Base-by-base conservation (phyloP, 2,888 invertebrate genomes). In the Atrina japonica region DNA sequence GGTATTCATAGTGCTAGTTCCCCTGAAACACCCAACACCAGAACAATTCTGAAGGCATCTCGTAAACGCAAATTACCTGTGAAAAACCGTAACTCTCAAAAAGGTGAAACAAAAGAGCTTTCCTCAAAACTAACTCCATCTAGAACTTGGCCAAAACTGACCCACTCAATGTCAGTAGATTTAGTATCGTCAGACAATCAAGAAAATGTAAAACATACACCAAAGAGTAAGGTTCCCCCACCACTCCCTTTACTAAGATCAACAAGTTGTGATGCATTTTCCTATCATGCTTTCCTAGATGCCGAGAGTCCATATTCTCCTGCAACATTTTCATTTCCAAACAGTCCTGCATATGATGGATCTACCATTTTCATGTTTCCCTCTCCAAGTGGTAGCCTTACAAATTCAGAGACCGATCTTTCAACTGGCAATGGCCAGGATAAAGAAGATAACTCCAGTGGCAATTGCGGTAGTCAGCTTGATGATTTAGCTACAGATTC, bases 41-140 rank as follows among this genome's bases (percentile, higher is more conserved):
- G 61, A 35, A 40, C 30, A 9, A 29, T 58, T 49, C 58, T 58
- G 25, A 47, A 58, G 58, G 58, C 66, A n/a, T 25, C 58, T 45
- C 35, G 66, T 6, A 66, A 66, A 66, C 47, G 66, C 21, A 66
- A 66, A 30, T 21, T 66, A 40, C 66, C 58, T 18, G 41, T 27
- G 9, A 56, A 56, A 29, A 18, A 30, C 18, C 18, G 56, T 14
- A 56, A 56, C 16, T 1, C n/a, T 16, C 35, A 40, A 35, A 40
- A 35, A 56, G 30, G 23, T 14, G 41, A 18, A 27, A 52, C 41
- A 21, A 50, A 49, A 6, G 16, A 47, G 25, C 25, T 23, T 25
- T 41, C 41, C 40, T 23, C n/a, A n/a, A 40, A 21, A 1, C 21
- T 23, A 30, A 6, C 49, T 30, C 21, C 49, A 29, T n/a, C 30